Evolutionary conservation across 1,140 invertebrate genomes (phyloP).

Genomic region (Hylaeus anthracinus): DNA sequence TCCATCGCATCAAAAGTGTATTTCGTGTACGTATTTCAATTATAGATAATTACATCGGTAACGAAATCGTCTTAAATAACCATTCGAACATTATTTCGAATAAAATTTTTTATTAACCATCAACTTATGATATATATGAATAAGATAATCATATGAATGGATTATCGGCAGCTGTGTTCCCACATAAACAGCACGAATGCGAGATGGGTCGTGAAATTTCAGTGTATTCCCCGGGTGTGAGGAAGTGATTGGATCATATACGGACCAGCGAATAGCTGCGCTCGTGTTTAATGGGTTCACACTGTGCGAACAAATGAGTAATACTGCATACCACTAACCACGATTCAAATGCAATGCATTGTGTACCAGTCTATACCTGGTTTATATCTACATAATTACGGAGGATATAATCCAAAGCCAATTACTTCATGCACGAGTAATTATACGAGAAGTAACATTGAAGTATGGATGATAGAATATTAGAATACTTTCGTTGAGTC

Average conservation of each 20-base stretch:
- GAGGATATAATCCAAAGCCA: slow-evolving; percentile 38
- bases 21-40: neutral
- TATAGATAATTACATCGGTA: neutral
- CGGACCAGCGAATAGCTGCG: slow-evolving; percentile 42
- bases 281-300: slow-evolving; percentile 50
- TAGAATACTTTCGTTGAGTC: neutral
- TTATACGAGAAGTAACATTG: slow-evolving; percentile 33
- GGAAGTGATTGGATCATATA: slow-evolving; percentile 52
- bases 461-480: neutral
- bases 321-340: slow-evolving; percentile 42
- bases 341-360: slow-evolving; percentile 44
- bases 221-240: slow-evolving; percentile 43
- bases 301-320: slow-evolving; percentile 40
- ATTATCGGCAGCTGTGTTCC: slow-evolving; percentile 1
- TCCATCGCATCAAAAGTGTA: slow-evolving; percentile 4
- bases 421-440: slow-evolving; percentile 44
- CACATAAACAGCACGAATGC: slow-evolving; percentile 23
- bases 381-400: slow-evolving; percentile 26
- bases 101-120: too few species aligned
- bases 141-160: neutral
- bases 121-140: neutral
- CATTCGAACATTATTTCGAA: neutral
- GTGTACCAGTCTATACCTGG: slow-evolving; percentile 15
- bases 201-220: slow-evolving; percentile 41
- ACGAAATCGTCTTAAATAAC: neutral